phyloP scores from a whole-genome alignment of 2,888 invertebrate species.

The Apocheima hispidaria region DNA sequence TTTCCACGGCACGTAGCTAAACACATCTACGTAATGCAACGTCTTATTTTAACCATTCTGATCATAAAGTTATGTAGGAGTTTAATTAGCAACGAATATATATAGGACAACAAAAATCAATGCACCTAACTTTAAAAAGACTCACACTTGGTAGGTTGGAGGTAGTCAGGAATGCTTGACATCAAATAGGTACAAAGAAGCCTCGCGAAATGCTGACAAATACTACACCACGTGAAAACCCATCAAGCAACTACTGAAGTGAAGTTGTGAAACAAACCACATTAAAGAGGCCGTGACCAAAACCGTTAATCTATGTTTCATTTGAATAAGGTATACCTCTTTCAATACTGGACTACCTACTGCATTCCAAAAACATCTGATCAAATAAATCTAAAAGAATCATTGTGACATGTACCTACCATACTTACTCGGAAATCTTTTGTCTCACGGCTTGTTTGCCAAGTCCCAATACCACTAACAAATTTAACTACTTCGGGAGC shows the following conservation, averaged over 20 bases:
- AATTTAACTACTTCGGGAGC: conserved; percentile 5
- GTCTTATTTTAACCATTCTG: no score
- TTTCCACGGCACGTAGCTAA: no score
- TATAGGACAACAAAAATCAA: no score
- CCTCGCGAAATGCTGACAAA: neutral
- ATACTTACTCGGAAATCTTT: conserved; percentile 50
- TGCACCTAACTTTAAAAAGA: no score
- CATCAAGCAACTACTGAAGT: conserved; percentile 18
- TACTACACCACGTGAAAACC: conserved; percentile 14
- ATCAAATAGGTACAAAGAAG: neutral
- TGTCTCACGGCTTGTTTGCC: conserved; percentile 45
- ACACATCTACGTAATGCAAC: no score
- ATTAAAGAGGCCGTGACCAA: conserved; percentile 50
- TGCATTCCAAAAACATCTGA: conserved; percentile 74
- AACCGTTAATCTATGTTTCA: conserved; percentile 53
- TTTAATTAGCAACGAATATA: no score
- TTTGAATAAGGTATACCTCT: conserved; percentile 51
- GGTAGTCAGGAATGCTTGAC: no score
- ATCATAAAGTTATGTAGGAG: no score
- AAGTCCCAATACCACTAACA: neutral
- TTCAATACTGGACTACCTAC: conserved; percentile 56
- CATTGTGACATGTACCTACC: conserved; percentile 41
- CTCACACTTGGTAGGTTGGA: no score
- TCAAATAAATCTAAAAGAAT: conserved; percentile 78
- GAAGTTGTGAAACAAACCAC: conserved; percentile 44